Base-by-base conservation (phyloP, 2,113 vertebrate genomes). In the Platysteira castanea region DNA sequence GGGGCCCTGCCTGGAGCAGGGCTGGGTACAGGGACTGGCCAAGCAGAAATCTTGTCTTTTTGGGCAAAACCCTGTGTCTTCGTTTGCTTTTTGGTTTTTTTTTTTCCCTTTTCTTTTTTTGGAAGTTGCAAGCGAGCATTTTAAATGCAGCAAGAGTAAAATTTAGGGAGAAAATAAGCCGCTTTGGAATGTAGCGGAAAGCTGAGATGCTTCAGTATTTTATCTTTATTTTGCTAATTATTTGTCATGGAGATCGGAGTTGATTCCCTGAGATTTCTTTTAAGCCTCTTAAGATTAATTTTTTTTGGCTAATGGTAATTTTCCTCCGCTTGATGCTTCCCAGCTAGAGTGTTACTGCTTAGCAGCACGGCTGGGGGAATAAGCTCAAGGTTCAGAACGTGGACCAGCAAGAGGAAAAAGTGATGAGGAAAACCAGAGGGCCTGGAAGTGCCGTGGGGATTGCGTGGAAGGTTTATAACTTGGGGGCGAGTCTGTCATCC, bases 151-250 rank as follows among this genome's bases (percentile, higher is more conserved):
- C 87, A 68, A 21, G 88, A 95, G 75, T 60, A 89, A 92, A 95
- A 89, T 67, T 49, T 39, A 82, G 49, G 59, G 69, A 68, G 76
- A 90, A 93, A 92, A 70, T 96, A 96, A 96, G 95, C 93, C 0
- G 52, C 95, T 95, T 90, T 93, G 90, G 96, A 97, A 96, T 91
- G 87, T 69, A 70, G 92, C 2, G 6, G 87, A 96, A 96, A 95
- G 95, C 83, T 81, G 88, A 94, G 90, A 92, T 89, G 73, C 77
- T 92, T 95, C 86, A 79, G 69, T 60, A 54, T 94, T 97, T 95
- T 95, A 95, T 95, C 92, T 95, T 95, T 92, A 94, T 95, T 96
- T 96, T 95, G 76, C 90, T 96, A 93, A 97, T 96, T 96, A 94
- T 96, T 96, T 95, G 94, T 96, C 85, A 82, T 90, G 92, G 88